phyloP scores from a whole-genome alignment of 2,797 vertebrate species.

The Trichosurus vulpecula region DNA sequence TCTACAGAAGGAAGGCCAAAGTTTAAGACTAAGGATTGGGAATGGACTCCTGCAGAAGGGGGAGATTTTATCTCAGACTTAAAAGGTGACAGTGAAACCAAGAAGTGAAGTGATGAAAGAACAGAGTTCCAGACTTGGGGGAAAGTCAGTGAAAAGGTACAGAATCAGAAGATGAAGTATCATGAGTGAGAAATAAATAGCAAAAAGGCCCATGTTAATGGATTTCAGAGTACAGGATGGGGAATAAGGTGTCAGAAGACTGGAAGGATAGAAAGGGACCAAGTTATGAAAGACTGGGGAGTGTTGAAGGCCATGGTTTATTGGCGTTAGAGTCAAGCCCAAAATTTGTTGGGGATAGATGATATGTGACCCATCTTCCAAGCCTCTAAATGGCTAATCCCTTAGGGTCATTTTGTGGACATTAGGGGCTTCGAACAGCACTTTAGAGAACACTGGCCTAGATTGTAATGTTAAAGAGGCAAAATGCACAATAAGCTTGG shows the following conservation, averaged over 20 bases:
- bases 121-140: neutral
- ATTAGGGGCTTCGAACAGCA: neutral
- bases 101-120: neutral
- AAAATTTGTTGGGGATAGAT: neutral
- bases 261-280: neutral
- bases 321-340: neutral
- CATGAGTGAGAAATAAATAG: neutral
- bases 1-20: neutral
- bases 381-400: neutral
- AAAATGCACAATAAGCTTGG: neutral
- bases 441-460: neutral
- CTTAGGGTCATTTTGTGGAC: neutral
- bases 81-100: neutral
- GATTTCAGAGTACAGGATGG: neutral
- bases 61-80: neutral
- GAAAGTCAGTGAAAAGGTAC: neutral
- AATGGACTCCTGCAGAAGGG: neutral
- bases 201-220: neutral
- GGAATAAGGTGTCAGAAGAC: neutral
- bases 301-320: neutral
- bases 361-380: neutral
- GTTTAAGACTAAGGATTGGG: neutral
- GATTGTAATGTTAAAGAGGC: neutral
- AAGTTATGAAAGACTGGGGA: neutral
- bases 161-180: neutral